phyloP scores from a whole-genome alignment of 2,113 vertebrate species.

The Colossoma macropomum region DNA sequence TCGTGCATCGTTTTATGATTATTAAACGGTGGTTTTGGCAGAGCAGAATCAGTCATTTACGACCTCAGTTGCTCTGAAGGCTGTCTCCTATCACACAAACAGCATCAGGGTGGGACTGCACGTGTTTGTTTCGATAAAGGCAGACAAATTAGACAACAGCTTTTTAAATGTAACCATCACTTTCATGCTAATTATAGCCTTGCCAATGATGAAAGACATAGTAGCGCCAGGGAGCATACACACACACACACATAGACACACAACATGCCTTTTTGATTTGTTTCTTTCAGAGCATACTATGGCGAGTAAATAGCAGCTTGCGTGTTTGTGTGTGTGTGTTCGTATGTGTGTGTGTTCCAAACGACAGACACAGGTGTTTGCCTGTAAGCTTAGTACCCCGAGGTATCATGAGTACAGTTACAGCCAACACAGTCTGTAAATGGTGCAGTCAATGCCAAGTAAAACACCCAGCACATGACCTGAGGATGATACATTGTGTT shows the following conservation, averaged over 20 bases:
- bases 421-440: slow-evolving; percentile 61
- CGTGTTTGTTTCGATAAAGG: slow-evolving; percentile 79
- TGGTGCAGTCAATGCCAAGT: slow-evolving; percentile 58
- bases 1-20: slow-evolving; percentile 73
- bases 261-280: slow-evolving; percentile 64
- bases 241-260: slow-evolving; percentile 41
- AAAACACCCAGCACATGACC: slow-evolving; percentile 60
- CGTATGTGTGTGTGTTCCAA: slow-evolving; percentile 26
- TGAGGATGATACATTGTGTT: slow-evolving; percentile 45
- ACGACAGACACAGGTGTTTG: slow-evolving; percentile 71
- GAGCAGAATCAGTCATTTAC: slow-evolving; percentile 67
- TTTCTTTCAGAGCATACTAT: slow-evolving; percentile 61
- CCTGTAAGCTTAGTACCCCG: slow-evolving; percentile 54
- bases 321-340: slow-evolving; percentile 31
- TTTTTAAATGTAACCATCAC: slow-evolving; percentile 73
- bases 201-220: slow-evolving; percentile 72
- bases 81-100: slow-evolving; percentile 57
- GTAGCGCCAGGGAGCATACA: not conserved
- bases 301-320: slow-evolving; percentile 64
- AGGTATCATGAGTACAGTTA: slow-evolving; percentile 61
- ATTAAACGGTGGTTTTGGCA: slow-evolving; percentile 66
- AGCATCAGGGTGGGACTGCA: slow-evolving; percentile 72
- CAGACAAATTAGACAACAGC: slow-evolving; percentile 83
- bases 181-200: slow-evolving; percentile 77
- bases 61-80: slow-evolving; percentile 51